Evolutionary conservation across 1,140 invertebrate genomes (phyloP), one percentile per base, ranked within the genome.

Genomic region (Zaprionus camerounensis): DNA sequence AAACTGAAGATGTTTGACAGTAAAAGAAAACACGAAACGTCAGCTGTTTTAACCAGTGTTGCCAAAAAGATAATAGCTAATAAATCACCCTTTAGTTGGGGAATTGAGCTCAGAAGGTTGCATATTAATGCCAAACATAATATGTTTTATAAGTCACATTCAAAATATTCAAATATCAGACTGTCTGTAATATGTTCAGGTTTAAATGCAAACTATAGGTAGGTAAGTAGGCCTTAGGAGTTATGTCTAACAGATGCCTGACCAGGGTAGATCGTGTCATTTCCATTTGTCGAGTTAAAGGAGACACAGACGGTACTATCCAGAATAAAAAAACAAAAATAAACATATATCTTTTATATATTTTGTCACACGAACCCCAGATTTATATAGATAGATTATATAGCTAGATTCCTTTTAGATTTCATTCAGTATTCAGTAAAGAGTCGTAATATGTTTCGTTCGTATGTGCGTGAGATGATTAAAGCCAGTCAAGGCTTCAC

Each of bases 361-460:
- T 17, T n/a, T 59, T 38, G 12, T 11, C 20, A 41, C 9, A 38
- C 34, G 26, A 15, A 41, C 4, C 24, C 11, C 26, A 17, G 36
- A 56, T 55, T 24, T 41, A 41, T 7, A 53, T n/a, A 1, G 2
- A 51, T 7, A 22, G 28, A 34, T 36, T 22, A 6, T 22, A 44
- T 44, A 44, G 3, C 1, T 28, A 26, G 24, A 12, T 38, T 38
- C 5, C 24, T 26, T 44, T 49, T 62, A 7, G 15, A 62, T 12
- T 20, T 20, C 20, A n/a, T 22, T n/a, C 13, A 24, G 4, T 20
- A 12, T 22, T n/a, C 5, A 24, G 11, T 26, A 5, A 15, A 41
- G 34, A 51, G 17, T 41, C 17, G n/a, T 26, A 15, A 7, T 0
- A 87, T 87, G 83, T 87, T 87, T 24, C 80, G 83, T 15, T 72